A percentile compares a stretch with the other conserved stretches of the same genome.
These are phyloP conservation scores for Cygnus olor DNA, from an alignment of 2,797 vertebrate species.

Conservation along the genomic window DNA sequence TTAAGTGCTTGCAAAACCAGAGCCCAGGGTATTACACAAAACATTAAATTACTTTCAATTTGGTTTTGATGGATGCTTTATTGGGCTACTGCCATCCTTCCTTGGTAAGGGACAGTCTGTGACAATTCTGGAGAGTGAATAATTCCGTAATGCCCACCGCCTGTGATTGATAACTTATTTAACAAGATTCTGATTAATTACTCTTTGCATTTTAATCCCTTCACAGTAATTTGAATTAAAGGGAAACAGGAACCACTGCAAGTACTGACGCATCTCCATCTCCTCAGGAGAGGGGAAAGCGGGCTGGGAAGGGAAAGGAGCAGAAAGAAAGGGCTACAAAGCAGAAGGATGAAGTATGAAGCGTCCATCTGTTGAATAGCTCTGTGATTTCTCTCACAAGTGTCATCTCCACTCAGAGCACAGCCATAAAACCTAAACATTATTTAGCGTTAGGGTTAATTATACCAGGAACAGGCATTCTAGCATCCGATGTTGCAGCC, in stretches of 20 bases:
- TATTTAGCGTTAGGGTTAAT: not conserved
- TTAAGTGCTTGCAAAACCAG: constrained; percentile 1
- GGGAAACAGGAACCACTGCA: not conserved
- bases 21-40: not conserved
- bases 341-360: not conserved
- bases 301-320: not conserved
- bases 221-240: not conserved
- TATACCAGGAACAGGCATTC: not conserved
- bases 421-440: not conserved
- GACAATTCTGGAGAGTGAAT: not conserved
- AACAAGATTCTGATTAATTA: constrained; percentile 1
- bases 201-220: not conserved
- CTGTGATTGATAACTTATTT: not conserved
- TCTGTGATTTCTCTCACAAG: not conserved
- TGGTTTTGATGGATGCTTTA: not conserved
- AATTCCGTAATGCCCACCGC: not conserved
- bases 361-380: not conserved
- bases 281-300: not conserved
- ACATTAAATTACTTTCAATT: not conserved
- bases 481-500: not conserved
- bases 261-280: not conserved
- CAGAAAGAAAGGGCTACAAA: not conserved
- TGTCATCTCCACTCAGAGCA: not conserved
- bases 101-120: not conserved
- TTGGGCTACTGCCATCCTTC: not conserved